A percentile compares a stretch with the other conserved stretches of the same genome.
Evolutionary conservation across 2,888 invertebrate genomes (phyloP).

Genomic region (Caenorhabditis sinica): DNA sequence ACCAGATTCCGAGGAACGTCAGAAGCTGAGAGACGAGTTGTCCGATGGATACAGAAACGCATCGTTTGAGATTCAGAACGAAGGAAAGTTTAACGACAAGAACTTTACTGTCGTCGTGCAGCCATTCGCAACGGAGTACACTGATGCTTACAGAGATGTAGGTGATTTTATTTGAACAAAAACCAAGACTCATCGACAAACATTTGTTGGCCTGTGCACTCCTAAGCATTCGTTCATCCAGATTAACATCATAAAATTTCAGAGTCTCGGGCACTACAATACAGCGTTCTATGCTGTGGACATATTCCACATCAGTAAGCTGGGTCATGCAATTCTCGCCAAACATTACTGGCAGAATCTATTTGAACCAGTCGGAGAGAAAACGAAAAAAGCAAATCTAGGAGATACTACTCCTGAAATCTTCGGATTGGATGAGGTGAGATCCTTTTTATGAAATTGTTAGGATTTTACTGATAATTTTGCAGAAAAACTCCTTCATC

Average conservation of each 20-base stretch:
- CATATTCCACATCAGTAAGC: slow-evolving; percentile 76
- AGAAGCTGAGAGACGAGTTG: slow-evolving; percentile 34
- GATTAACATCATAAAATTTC: background rate
- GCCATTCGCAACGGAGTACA: slow-evolving; percentile 61
- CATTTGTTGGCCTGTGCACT: background rate
- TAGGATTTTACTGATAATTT: background rate
- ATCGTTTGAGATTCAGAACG: slow-evolving; percentile 67
- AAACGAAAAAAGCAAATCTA: slow-evolving; percentile 71
- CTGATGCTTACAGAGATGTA: slow-evolving; percentile 60
- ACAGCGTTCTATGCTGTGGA: slow-evolving; percentile 73
- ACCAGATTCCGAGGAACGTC: slow-evolving; percentile 30
- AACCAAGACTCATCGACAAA: too few species aligned
- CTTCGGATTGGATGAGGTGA: slow-evolving; percentile 27
- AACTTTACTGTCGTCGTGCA: slow-evolving; percentile 70
- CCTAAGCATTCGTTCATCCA: too few species aligned
- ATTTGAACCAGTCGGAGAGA: slow-evolving; percentile 73
- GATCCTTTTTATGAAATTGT: background rate
- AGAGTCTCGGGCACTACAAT: slow-evolving; percentile 64
- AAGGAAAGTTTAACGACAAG: slow-evolving; percentile 62
- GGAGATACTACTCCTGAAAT: slow-evolving; percentile 45
- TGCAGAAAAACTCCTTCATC: slow-evolving; percentile 44
- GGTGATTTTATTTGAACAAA: slow-evolving; percentile 9
- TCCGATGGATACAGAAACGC: slow-evolving; percentile 43
- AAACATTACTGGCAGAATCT: slow-evolving; percentile 76
- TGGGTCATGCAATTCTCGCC: slow-evolving; percentile 74